Base-by-base conservation (phyloP, 2,888 invertebrate genomes). In the Ecliptopera silaceata region DNA sequence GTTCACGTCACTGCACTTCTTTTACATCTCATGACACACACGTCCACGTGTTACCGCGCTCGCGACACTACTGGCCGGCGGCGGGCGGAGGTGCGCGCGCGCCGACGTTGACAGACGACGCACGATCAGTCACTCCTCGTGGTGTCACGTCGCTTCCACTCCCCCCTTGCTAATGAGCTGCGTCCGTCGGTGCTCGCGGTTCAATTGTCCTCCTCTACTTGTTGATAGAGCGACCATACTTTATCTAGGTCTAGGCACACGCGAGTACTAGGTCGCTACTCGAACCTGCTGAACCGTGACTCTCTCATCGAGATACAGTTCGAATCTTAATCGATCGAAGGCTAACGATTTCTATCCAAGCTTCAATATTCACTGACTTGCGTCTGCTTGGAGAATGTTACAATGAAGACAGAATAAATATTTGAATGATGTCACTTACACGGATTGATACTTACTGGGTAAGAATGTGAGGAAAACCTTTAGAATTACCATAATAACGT, bases 101-200 rank as follows among this genome's bases (percentile, higher is more conserved):
- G 88, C 82, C 79, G 79, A 75, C 82, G 78, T 75, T 64, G 64
- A 63, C 63, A 61, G 61, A 63, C 80, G 82, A 82, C 81, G 79
- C 77, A 70, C 84, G 84, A 89, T 87, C 88, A 82, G 77, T 88
- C 88, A 86, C 86, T 85, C 86, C 82, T 82, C 81, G 81, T 75
- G 80, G 78, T 79, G 84, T 83, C 83, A 82, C 82, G 77, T 82
- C 59, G 61, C 68, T 66, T 66, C 72, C 68, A 69, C 70, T 69
- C 71, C 68, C 74, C 74, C 70, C 68, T 65, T 74, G 77, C 81
- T 88, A 88, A 88, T 84, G 88, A 88, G 84, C 79, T 79, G 80
- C 82, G 82, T 86, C 86, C 85, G 75, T 80, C 73, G 39, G 53
- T 43, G 57, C 47, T 53, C 57, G 56, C 68, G 71, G 52, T 60